phyloP scores from a whole-genome alignment of 2,797 vertebrate species.

The Gorsachius magnificus region DNA sequence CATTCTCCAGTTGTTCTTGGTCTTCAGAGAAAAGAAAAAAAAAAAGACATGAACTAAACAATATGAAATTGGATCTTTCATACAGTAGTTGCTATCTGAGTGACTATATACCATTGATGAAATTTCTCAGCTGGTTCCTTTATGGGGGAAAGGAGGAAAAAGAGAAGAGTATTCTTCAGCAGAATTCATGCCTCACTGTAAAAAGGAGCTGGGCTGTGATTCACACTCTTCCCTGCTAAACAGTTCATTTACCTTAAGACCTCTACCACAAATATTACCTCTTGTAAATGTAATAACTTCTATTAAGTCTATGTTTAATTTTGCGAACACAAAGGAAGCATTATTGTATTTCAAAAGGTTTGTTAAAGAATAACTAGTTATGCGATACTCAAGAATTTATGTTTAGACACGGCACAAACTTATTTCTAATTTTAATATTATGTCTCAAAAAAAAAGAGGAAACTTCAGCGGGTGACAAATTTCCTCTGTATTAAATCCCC shows the following conservation, averaged over 20 bases:
- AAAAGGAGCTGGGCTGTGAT: not conserved
- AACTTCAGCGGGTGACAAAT: not conserved
- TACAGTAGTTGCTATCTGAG: not conserved
- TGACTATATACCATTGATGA: not conserved
- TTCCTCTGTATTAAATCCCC: not conserved
- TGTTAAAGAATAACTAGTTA: not conserved
- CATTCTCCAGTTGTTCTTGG: not conserved
- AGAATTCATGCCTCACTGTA: not conserved
- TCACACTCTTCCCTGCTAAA: not conserved
- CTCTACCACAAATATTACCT: not conserved
- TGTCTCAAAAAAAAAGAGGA: not conserved
- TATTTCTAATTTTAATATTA: not conserved
- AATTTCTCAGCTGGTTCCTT: not conserved
- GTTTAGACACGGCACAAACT: not conserved
- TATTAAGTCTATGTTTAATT: not conserved
- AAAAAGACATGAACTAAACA: not conserved
- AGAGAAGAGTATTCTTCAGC: not conserved
- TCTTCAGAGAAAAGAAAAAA: not conserved
- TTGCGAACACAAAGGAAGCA: not conserved
- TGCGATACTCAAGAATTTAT: not conserved
- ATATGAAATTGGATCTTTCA: not conserved
- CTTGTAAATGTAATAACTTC: not conserved
- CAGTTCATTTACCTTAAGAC: not conserved
- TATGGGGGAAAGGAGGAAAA: not conserved
- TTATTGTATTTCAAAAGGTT: not conserved